Base-by-base conservation (phyloP, 2,888 invertebrate genomes). In the Drosophila stalkeri region DNA sequence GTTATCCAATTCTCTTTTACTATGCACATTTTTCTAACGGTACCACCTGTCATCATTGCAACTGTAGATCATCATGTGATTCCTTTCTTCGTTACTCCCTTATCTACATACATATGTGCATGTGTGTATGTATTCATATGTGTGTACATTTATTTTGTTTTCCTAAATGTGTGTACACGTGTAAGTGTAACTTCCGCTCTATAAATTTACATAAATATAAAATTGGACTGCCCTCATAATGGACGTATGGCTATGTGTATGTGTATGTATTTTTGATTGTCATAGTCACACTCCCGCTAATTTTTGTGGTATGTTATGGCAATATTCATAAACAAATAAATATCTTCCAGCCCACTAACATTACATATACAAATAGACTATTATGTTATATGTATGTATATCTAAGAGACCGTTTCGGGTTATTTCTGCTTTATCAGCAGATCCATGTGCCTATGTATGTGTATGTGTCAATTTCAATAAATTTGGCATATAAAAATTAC, bases 401-500 rank as follows among this genome's bases (percentile, higher is more conserved):
- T 23, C 23, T 11, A 35, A 35, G 11, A 35, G 12, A 3, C 35
- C 35, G 35, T 12, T 35, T 12, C 12, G 35, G 8, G 3, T 9
- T 35, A 12, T 3, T 35, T 35, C 12, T 11, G 35, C 12, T 35
- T 35, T 11, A 35, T 12, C 35, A 3, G 33, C 33, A 35, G 9
- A 35, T 35, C 33, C 33, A 35, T 35, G 12, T 35, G 11, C 35
- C 9, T 35, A 35, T 35, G 35, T 9, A 31, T 14, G 9, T 57
- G 27, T 20, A 11, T 47, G 43, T 47, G 23, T 33, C 68, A 61
- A 66, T 67, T 66, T 33, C 16, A 51, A 61, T 69, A 72, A 71
- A 75, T 72, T 77, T 75, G 75, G 72, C 39, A 67, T 64, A 80
- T 61, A 71, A 70, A 74, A 80, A 77, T 57, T 20, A 33, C 20